Percentiles rank a stretch among this genome's conserved stretches.
phyloP scores from a whole-genome alignment of 2,797 vertebrate genomes.

The Hyperoplus immaculatus region DNA sequence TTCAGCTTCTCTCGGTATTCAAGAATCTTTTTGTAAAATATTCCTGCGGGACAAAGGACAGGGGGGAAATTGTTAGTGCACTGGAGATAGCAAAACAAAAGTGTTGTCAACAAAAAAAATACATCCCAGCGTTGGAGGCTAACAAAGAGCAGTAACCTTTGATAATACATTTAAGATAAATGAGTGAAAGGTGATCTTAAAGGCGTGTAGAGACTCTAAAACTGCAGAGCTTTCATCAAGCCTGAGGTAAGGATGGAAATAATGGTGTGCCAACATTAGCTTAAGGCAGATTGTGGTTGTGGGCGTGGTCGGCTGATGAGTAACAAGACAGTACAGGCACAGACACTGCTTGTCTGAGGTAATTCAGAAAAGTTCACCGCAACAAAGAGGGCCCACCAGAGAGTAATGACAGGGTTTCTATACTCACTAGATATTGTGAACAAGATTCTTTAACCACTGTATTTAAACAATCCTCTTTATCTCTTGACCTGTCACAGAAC shows the following conservation, averaged over 20 bases:
- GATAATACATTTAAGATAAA: too few species aligned
- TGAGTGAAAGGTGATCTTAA: too few species aligned
- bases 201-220: too few species aligned
- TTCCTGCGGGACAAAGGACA: constrained; percentile 69
- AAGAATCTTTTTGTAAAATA: constrained; percentile 83
- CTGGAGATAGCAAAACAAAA: not conserved
- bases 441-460: too few species aligned
- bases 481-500: too few species aligned
- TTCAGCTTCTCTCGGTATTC: constrained; percentile 83
- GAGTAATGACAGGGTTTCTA: not conserved
- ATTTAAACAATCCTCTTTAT: too few species aligned
- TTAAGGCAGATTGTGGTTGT: not conserved
- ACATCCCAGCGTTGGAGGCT: too few species aligned
- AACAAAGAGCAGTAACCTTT: too few species aligned
- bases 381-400: not conserved
- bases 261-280: not conserved
- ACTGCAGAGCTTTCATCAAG: too few species aligned
- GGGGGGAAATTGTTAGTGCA: constrained; percentile 1
- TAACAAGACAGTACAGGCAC: not conserved
- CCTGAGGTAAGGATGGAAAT: not conserved
- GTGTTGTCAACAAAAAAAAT: too few species aligned
- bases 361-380: not conserved
- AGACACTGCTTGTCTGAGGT: not conserved
- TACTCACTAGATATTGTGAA: too few species aligned
- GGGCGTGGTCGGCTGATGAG: too few species aligned